Conservation (phyloP, 2,888 invertebrate genomes). For the Leuctra nigra region DNA sequence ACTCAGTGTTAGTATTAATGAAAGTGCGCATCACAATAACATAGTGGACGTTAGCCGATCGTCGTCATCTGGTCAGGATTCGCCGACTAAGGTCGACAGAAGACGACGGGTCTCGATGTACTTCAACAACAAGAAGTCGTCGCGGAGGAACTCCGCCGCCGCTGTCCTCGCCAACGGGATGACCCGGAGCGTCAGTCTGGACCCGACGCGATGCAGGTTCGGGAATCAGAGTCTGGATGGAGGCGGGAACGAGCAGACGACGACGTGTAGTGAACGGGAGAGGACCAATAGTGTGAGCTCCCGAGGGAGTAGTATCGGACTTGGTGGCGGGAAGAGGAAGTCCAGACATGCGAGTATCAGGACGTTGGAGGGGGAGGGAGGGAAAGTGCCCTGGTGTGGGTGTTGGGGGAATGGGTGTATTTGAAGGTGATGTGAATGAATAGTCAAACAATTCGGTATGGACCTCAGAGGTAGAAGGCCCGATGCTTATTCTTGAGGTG, state of each 20-base stretch:
- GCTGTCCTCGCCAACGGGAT: background rate
- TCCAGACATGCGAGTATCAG: constrained; percentile 60
- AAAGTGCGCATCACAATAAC: background rate
- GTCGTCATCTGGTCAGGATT: constrained; percentile 42
- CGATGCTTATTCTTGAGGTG: too few species aligned
- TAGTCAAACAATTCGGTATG: too few species aligned
- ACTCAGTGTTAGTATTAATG: constrained; percentile 17
- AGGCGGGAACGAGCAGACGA: constrained; percentile 26
- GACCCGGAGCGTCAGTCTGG: constrained; percentile 10
- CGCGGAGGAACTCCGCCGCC: background rate
- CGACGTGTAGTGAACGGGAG: constrained; percentile 52
- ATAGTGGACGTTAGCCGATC: constrained; percentile 28
- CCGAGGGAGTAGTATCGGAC: constrained; percentile 51
- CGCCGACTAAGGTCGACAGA: constrained; percentile 38
- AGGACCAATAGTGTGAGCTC: constrained; percentile 58
- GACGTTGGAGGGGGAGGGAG: constrained; percentile 25
- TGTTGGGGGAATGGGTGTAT: constrained; percentile 80
- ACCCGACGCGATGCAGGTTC: constrained; percentile 6
- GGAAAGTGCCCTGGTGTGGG: constrained; percentile 73
- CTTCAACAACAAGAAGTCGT: constrained; percentile 35
- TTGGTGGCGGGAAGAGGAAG: constrained; percentile 44
- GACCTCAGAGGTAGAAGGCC: too few species aligned
- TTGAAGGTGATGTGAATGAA: too few species aligned
- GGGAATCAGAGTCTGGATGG: constrained; percentile 4
- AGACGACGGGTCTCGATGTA: constrained; percentile 42